Conservation (phyloP, 2,797 vertebrate genomes). For the Enteromius fasciolatus region DNA sequence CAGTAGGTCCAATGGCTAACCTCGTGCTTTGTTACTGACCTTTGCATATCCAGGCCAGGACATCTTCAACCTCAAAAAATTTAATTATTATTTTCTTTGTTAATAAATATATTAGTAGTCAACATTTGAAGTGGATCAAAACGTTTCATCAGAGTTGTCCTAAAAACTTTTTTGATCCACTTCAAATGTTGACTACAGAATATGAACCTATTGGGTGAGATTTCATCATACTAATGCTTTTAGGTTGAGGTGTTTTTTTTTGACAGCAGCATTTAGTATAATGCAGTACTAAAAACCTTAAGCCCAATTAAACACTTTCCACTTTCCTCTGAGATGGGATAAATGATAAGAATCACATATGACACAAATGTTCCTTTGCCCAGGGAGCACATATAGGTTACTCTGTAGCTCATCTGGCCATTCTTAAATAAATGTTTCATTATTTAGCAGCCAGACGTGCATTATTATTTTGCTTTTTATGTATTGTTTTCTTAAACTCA, state of each 20-base stretch:
- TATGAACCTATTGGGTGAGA: not conserved
- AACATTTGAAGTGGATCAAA: no score
- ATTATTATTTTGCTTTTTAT: not conserved
- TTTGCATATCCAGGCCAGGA: not conserved
- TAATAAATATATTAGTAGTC: no score
- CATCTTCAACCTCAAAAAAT: not conserved
- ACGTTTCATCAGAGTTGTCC: no score
- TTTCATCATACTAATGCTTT: not conserved
- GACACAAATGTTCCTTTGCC: not conserved
- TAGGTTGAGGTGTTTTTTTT: not conserved
- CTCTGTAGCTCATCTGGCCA: not conserved
- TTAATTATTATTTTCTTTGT: not conserved
- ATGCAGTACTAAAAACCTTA: not conserved
- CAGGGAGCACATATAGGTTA: not conserved
- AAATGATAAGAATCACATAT: not conserved
- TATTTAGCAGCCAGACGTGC: conserved; percentile 13
- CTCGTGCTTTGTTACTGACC: not conserved
- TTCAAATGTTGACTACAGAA: no score
- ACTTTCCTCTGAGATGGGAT: not conserved
- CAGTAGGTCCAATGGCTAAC: not conserved
- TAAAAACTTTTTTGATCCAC: no score
- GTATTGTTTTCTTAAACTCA: not conserved
- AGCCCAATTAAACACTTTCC: not conserved
- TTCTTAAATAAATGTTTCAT: not conserved
- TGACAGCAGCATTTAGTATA: not conserved